Evolutionary conservation across 2,113 vertebrate genomes (phyloP), one percentile per base, ranked within the genome.

Genomic region (Zootoca vivipara): DNA sequence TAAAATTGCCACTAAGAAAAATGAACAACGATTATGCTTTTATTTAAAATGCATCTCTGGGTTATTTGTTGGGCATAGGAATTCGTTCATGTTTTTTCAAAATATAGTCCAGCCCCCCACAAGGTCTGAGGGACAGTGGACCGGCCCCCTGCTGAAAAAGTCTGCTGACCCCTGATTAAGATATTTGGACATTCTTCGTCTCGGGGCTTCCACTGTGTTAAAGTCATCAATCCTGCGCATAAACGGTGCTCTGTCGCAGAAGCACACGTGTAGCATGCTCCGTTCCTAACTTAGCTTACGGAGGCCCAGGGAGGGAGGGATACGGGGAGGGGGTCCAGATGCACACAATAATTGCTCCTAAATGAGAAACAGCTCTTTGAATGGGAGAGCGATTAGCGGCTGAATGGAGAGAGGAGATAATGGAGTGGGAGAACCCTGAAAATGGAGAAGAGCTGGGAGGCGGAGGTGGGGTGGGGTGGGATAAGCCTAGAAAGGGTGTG

Each of bases 331-430:
- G 72, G 46, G 33, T 42, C 33, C 84, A 90, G 84, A 90, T 78
- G 80, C 64, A 58, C 1, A 22, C 62, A 13, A 56, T 82, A 86
- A 86, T 90, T 40, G 79, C 79, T 90, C 85, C 72, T 58, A 70
- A 58, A 42, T 6, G 30, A 80, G 40, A 83, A 89, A 64, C 85
- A 56, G 87, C 40, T 65, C 73, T 90, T 85, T 62, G 42, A 80
- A 52, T 38, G 58, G 0, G 0, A 78, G 52, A 90, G 74, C 52
- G 69, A 79, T 87, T 78, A 79, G 77, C 52, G 12, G 38, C 18
- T 74, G 85, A 87, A 84, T 78, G 74, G 82, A 87, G 85, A 81
- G 1, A 46, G 83, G 40, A 42, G 26, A 30, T 30, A 33, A 82
- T 72, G 73, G 33, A 30, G 40, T 86, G 78, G 70, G n/a, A 82